phyloP scores from a whole-genome alignment of 1,140 invertebrate species.

The Thaumatotibia leucotreta region DNA sequence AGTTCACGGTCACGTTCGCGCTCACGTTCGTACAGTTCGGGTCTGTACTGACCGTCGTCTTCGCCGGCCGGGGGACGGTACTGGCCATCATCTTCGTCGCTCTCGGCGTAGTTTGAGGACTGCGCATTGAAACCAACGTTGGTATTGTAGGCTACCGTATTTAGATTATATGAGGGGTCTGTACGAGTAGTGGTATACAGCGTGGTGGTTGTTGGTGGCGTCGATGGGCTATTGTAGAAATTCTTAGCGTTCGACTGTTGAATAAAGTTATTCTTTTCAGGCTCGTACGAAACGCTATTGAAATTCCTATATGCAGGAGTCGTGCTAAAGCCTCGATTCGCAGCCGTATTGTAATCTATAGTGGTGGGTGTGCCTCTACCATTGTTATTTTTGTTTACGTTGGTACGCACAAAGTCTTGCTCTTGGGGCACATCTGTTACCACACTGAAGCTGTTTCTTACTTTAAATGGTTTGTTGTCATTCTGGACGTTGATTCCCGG shows the following conservation, averaged over 20 bases:
- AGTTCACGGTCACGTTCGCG: constrained; percentile 74
- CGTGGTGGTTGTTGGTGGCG: constrained; percentile 43
- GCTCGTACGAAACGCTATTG: constrained; percentile 64
- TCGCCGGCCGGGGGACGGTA: constrained; percentile 75
- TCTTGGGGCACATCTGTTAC: constrained; percentile 36
- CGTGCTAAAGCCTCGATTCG: constrained; percentile 31
- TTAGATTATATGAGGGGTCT: constrained; percentile 48
- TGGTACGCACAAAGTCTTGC: constrained; percentile 41
- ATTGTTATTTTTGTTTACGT: constrained; percentile 39
- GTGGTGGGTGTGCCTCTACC: constrained; percentile 33
- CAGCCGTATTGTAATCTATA: constrained; percentile 37
- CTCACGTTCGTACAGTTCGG: constrained; percentile 76
- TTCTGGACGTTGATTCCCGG: constrained; percentile 44
- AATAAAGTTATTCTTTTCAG: constrained; percentile 60
- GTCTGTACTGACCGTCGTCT: constrained; percentile 78
- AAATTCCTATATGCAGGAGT: constrained; percentile 55
- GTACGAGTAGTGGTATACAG: constrained; percentile 46
- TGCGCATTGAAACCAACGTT: constrained; percentile 60
- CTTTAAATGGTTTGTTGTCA: constrained; percentile 49
- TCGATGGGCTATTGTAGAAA: constrained; percentile 51
- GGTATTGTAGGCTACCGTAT: constrained; percentile 69
- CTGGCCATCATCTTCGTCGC: constrained; percentile 69
- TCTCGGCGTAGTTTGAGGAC: constrained; percentile 48
- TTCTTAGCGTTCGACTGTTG: constrained; percentile 50
- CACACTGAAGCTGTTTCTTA: constrained; percentile 57